phyloP scores from a whole-genome alignment of 2,113 vertebrate species.

The Phalacrocorax aristotelis region DNA sequence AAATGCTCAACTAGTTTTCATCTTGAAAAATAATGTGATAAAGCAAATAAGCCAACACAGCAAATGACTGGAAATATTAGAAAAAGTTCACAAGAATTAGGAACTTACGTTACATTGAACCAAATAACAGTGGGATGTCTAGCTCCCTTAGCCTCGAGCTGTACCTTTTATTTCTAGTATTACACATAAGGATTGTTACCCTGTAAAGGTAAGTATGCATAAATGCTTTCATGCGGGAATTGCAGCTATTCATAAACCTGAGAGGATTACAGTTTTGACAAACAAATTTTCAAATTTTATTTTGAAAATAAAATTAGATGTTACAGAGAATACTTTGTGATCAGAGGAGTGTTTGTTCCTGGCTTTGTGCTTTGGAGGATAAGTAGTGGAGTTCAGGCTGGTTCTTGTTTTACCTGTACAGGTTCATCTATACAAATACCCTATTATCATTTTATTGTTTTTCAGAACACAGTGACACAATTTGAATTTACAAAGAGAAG shows the following conservation, averaged over 20 bases:
- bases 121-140: accelerated
- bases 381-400: background rate
- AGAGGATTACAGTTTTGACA: background rate
- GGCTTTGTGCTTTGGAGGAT: background rate
- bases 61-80: background rate
- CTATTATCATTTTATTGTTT: background rate
- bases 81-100: background rate
- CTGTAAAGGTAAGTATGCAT: background rate
- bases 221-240: background rate
- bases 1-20: background rate
- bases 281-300: too few species aligned
- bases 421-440: background rate
- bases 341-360: background rate
- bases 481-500: background rate
- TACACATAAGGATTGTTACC: background rate
- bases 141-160: background rate
- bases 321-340: background rate
- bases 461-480: background rate
- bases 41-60: background rate
- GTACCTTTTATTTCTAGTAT: background rate
- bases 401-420: background rate
- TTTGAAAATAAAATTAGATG: background rate
- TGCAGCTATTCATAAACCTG: background rate
- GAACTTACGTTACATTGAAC: background rate
- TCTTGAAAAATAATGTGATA: background rate